Base-by-base conservation (phyloP, 2,888 invertebrate species). In the Parnassius smintheus region DNA sequence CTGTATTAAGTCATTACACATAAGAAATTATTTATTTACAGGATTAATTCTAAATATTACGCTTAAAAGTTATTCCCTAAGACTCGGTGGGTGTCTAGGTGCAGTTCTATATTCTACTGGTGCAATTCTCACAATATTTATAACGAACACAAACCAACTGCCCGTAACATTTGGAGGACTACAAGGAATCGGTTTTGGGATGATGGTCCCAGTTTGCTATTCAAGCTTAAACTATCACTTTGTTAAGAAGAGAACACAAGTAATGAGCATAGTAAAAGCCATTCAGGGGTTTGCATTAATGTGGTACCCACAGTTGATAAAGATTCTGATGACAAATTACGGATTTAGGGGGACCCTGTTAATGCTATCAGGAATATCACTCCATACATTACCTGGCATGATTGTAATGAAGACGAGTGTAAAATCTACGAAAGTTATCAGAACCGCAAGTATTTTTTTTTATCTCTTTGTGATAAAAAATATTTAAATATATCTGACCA, bases 311-410 rank as follows among this genome's bases (percentile, higher is more conserved):
- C 89, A 92, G 55, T 68, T 93, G 0, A 78, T 93, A 9, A 93
- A 92, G 69, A 74, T 81, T 25, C 82, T 93, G 52, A 85, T 94
- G 80, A 78, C 77, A 0, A 61, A 71, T 0, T 94, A 93, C 61
- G 95, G 94, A 59, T 95, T 94, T 73, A 86, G 94, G 81, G 94
- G 94, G 42, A 93, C 94, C 0, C 82, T 94, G 22, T 81, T 93
- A 0, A 81, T 95, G 48, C 78, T 93, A 61, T 92, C 93, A 18
- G 94, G 92, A 48, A 79, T 95, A 69, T 92, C 94, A 45, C 77
- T 94, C 41, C 91, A 95, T 68, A 88, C 91, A 18, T 82, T 94
- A 54, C 88, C 93, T 2, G 94, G 94, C 55, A 93, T 94, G 88
- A 73, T 91, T 7, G 78, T 93, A 52, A 93, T 95, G 91, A 92